Evolutionary conservation across 2,113 vertebrate genomes (phyloP).

Genomic region (Rhombomys opimus): DNA sequence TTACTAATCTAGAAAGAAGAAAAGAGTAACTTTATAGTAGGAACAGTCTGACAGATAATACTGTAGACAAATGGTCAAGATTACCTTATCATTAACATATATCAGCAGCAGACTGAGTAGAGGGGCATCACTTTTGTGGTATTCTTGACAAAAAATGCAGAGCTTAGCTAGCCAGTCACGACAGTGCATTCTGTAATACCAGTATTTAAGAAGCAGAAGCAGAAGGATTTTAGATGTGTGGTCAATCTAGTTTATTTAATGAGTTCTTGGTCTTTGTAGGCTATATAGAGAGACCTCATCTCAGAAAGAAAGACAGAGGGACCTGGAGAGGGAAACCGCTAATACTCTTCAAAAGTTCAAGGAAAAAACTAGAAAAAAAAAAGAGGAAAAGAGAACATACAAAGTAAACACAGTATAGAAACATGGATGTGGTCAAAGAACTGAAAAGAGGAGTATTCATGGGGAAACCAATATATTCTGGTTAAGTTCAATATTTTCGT

Average conservation of each 20-base stretch:
- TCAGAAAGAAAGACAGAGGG: slow-evolving; percentile 29
- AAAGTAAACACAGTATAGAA: slow-evolving; percentile 32
- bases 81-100: slow-evolving; percentile 28
- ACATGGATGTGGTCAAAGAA: neutral
- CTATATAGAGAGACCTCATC: neutral
- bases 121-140: neutral
- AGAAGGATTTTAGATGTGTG: neutral
- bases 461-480: slow-evolving; percentile 10
- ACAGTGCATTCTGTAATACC: neutral
- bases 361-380: slow-evolving; percentile 8
- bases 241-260: neutral
- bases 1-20: slow-evolving; percentile 28
- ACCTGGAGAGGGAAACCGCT: neutral
- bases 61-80: neutral
- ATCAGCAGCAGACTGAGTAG: neutral
- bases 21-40: slow-evolving; percentile 41
- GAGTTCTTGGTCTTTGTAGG: neutral
- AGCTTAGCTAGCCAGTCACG: slow-evolving; percentile 17
- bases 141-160: slow-evolving; percentile 28
- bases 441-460: slow-evolving; percentile 17
- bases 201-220: neutral
- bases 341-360: slow-evolving; percentile 39
- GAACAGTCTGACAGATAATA: slow-evolving; percentile 45
- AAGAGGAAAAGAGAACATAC: neutral
- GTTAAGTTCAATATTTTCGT: slow-evolving; percentile 38